These are phyloP conservation scores for Eristalinus aeneus DNA, from an alignment of 2,888 invertebrate species.

Conservation along the genomic window DNA sequence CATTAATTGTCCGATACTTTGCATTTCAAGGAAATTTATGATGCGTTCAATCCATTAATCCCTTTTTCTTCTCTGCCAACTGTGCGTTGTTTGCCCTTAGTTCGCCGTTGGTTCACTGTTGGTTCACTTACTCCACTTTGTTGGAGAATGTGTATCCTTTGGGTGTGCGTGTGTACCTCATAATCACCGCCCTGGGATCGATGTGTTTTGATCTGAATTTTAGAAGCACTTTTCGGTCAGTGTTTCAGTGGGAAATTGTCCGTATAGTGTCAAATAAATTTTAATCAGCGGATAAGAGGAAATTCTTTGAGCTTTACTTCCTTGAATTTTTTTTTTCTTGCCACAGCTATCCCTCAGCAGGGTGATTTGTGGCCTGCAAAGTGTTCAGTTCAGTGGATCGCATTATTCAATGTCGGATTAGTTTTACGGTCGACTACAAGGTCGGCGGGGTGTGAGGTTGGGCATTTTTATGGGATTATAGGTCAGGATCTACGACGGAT, in stretches of 20 bases:
- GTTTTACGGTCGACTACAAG: background rate
- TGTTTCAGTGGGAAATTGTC: slow-evolving; percentile 21
- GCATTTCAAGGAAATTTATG: slow-evolving; percentile 64
- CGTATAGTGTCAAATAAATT: slow-evolving; percentile 46
- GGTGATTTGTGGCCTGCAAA: slow-evolving; percentile 57
- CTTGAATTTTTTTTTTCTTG: background rate
- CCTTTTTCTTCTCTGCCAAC: slow-evolving; percentile 25
- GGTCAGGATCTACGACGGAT: background rate
- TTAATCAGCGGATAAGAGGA: slow-evolving; percentile 41
- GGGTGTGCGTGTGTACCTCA: slow-evolving; percentile 27
- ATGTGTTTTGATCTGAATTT: slow-evolving; percentile 57
- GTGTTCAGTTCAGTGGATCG: slow-evolving; percentile 58
- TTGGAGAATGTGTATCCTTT: slow-evolving; percentile 33
- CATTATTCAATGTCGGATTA: slow-evolving; percentile 52
- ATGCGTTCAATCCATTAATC: slow-evolving; percentile 64
- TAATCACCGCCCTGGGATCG: slow-evolving; percentile 67
- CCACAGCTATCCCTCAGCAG: background rate
- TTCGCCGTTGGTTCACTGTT: slow-evolving; percentile 31
- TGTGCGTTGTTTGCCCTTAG: background rate
- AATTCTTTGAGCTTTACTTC: background rate
- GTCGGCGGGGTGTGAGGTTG: background rate
- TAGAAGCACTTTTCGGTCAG: slow-evolving; percentile 41
- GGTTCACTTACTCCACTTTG: slow-evolving; percentile 29
- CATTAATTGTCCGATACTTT: slow-evolving; percentile 62
- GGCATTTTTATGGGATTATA: slow-evolving; percentile 1